phyloP scores from a whole-genome alignment of 2,797 vertebrate species.

The Dermochelys coriacea region DNA sequence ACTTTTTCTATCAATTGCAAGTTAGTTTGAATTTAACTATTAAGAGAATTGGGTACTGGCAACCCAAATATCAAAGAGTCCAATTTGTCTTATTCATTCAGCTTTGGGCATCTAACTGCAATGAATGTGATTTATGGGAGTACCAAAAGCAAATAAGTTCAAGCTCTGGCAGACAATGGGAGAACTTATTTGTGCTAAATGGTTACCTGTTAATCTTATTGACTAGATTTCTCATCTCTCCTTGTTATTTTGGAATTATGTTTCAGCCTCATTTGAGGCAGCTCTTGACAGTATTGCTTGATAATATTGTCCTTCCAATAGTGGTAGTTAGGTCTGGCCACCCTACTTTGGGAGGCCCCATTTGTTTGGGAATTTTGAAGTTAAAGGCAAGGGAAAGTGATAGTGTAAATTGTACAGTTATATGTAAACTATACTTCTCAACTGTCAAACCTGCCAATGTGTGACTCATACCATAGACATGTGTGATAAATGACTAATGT shows the following conservation, averaged over 20 bases:
- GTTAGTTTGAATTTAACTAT: background rate
- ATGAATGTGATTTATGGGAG: background rate
- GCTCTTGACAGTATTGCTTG: background rate
- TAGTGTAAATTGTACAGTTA: background rate
- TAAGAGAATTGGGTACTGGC: background rate
- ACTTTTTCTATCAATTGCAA: background rate
- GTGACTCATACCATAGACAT: background rate
- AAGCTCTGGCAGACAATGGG: background rate
- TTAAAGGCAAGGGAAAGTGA: background rate
- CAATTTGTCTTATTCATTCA: background rate
- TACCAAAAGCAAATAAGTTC: background rate
- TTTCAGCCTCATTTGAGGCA: background rate
- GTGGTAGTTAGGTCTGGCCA: background rate
- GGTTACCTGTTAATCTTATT: background rate
- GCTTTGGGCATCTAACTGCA: background rate
- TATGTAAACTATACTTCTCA: background rate
- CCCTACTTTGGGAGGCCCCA: background rate
- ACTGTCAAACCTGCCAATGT: background rate
- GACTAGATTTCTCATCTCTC: background rate
- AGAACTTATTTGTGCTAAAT: background rate
- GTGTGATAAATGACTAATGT: background rate
- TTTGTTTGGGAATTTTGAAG: background rate
- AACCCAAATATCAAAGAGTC: background rate
- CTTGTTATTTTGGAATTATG: rapidly evolving
- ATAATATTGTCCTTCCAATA: background rate